Evolutionary conservation across 2,888 invertebrate species (phyloP).

Genomic region (Nomada lathburiana): DNA sequence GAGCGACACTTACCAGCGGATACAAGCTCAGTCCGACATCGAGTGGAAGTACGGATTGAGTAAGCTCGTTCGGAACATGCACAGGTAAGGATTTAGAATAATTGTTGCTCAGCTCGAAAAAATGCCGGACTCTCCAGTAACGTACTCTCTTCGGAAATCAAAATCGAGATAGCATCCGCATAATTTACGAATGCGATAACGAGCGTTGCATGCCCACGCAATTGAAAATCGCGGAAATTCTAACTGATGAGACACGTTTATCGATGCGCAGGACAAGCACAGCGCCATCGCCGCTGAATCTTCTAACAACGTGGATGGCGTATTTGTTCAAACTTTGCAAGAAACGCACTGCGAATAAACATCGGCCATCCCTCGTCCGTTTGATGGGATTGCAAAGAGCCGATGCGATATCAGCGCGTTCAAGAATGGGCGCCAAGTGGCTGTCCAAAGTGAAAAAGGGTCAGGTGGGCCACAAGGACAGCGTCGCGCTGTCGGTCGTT

Average conservation of each 20-base stretch:
- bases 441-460: constrained; percentile 94
- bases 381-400: constrained; percentile 91
- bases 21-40: constrained; percentile 99
- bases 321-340: constrained; percentile 93
- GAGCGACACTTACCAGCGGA: constrained; percentile 99
- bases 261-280: constrained; percentile 91
- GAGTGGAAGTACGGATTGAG: constrained; percentile 99
- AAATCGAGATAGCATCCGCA: neutral
- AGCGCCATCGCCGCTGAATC: constrained; percentile 98
- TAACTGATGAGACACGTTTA: constrained; percentile 55
- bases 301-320: constrained; percentile 97
- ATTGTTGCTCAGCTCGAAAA: constrained; percentile 2
- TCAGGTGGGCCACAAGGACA: constrained; percentile 92
- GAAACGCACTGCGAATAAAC: constrained; percentile 89
- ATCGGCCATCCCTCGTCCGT: constrained; percentile 93
- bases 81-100: constrained; percentile 84
- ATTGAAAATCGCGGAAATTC: neutral
- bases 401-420: constrained; percentile 90
- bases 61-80: constrained; percentile 99
- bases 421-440: constrained; percentile 95
- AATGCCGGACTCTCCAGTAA: neutral
- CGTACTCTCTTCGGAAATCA: neutral
- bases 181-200: neutral
- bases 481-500: constrained; percentile 91
- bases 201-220: constrained; percentile 10